These are phyloP conservation scores for Cyprinodon diabolis DNA, from an alignment of 2,797 vertebrate genomes.

Conservation along the genomic window DNA sequence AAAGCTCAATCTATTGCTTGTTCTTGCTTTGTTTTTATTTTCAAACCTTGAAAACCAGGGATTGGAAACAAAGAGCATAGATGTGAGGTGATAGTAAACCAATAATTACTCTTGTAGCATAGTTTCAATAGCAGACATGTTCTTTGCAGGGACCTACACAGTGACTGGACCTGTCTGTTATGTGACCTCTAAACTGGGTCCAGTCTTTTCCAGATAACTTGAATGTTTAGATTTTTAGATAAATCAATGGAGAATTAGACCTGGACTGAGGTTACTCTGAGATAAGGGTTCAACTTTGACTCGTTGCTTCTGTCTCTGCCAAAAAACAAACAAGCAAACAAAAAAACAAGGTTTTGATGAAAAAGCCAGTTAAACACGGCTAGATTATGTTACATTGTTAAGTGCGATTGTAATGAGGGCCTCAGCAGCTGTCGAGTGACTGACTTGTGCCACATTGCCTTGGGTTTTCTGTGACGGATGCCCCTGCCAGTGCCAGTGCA, in stretches of 20 bases:
- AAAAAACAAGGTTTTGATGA: background rate
- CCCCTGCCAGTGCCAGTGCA: constrained; percentile 82
- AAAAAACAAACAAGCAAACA: background rate
- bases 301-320: background rate
- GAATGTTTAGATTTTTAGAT: constrained; percentile 42
- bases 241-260: constrained; percentile 3
- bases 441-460: constrained; percentile 79
- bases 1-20: constrained; percentile 82
- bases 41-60: constrained; percentile 68
- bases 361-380: constrained; percentile 3
- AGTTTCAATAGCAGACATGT: constrained; percentile 70
- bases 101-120: constrained; percentile 72
- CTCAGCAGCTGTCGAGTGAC: constrained; percentile 66
- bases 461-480: constrained; percentile 82
- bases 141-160: constrained; percentile 65
- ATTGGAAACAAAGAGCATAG: constrained; percentile 72
- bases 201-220: constrained; percentile 78
- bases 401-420: constrained; percentile 39
- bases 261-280: background rate
- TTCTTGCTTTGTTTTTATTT: constrained; percentile 67
- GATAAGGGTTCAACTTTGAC: background rate
- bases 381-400: constrained; percentile 34
- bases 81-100: constrained; percentile 79
- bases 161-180: constrained; percentile 64
- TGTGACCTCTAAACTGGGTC: constrained; percentile 69